Evolutionary conservation across 2,797 vertebrate genomes (phyloP).

Genomic region (Denticeps clupeoides): DNA sequence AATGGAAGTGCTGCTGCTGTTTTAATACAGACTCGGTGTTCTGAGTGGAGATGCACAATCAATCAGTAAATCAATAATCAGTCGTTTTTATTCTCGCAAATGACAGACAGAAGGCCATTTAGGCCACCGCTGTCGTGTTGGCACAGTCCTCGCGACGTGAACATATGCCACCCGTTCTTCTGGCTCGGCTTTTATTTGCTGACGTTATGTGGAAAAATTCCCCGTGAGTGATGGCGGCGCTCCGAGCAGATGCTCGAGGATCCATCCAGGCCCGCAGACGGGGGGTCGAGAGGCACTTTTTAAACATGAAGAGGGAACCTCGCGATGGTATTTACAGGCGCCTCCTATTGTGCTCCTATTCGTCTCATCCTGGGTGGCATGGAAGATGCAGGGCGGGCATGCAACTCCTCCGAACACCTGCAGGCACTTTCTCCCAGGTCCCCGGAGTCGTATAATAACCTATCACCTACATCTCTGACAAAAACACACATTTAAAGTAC

Average conservation of each 20-base stretch:
- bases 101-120: too few relatives aligned
- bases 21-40: too few relatives aligned
- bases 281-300: constrained; percentile 31
- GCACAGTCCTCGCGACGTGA: too few relatives aligned
- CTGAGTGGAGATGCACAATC: too few relatives aligned
- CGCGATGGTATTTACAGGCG: constrained; percentile 47
- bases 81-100: too few relatives aligned
- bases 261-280: constrained; percentile 14
- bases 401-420: constrained; percentile 47
- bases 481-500: constrained; percentile 62
- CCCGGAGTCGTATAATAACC: constrained; percentile 54
- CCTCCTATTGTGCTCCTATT: constrained; percentile 48
- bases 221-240: constrained; percentile 23
- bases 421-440: constrained; percentile 42
- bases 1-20: too few relatives aligned
- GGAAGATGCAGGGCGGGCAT: constrained; percentile 23
- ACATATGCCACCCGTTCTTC: too few relatives aligned
- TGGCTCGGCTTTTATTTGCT: too few relatives aligned
- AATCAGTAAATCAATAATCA: too few relatives aligned
- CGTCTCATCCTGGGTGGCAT: constrained; percentile 45
- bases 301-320: constrained; percentile 40
- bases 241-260: constrained; percentile 17
- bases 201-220: not conserved
- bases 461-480: constrained; percentile 56
- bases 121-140: too few relatives aligned